Percentiles rank a stretch among this genome's conserved stretches.
phyloP scores from a whole-genome alignment of 1,140 invertebrate species.

The Caerostris extrusa region DNA sequence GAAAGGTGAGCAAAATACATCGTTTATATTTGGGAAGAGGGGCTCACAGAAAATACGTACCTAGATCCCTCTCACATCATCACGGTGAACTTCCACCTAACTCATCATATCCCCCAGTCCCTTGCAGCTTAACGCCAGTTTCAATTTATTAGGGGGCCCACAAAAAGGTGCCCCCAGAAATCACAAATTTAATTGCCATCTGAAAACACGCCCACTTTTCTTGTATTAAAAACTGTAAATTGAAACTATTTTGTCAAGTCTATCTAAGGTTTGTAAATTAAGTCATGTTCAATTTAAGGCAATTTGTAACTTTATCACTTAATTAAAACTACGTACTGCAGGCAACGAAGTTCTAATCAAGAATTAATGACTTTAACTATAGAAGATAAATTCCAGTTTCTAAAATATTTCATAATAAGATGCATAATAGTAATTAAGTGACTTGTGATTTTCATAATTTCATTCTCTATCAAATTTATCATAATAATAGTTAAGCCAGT shows the following conservation, averaged over 20 bases:
- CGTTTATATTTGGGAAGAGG: conserved; percentile 17
- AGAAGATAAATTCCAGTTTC: no score
- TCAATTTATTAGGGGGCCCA: conserved; percentile 54
- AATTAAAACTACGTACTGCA: no score
- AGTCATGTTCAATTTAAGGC: no score
- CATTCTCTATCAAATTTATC: no score
- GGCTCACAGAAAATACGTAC: not conserved
- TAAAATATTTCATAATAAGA: no score
- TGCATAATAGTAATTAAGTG: no score
- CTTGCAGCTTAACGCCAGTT: conserved; percentile 9
- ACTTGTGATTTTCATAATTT: no score
- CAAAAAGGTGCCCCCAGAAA: not conserved
- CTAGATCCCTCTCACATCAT: not conserved
- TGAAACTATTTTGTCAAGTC: not conserved
- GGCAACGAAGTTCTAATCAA: no score
- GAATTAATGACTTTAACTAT: no score
- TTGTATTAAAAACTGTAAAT: not conserved
- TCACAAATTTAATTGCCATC: not conserved
- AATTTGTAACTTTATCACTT: no score
- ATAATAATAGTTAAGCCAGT: no score
- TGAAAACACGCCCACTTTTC: not conserved
- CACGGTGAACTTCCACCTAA: conserved; percentile 1
- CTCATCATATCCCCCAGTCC: conserved; percentile 1
- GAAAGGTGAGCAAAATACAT: conserved; percentile 46
- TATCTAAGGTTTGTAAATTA: no score